Percentiles rank a stretch among this genome's conserved stretches.
phyloP scores from a whole-genome alignment of 2,113 vertebrate species.

The Solea solea region DNA sequence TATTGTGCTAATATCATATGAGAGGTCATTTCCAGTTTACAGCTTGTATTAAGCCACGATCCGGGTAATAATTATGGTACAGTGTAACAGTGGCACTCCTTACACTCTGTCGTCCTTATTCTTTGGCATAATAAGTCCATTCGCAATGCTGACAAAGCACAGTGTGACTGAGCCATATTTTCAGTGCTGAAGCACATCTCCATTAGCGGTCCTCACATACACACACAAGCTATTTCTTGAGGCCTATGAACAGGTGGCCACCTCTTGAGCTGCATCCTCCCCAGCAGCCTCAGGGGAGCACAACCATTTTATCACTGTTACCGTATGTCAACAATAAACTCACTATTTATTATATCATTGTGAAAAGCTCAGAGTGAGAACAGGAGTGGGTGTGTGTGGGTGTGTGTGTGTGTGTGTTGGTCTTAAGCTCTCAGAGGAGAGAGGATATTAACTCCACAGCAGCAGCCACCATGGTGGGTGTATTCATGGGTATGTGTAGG shows the following conservation, averaged over 20 bases:
- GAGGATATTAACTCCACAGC: conserved; percentile 71
- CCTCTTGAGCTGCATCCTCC: conserved; percentile 15
- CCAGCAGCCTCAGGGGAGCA: conserved; percentile 21
- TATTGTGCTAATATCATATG: too few relatives aligned
- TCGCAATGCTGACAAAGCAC: background rate
- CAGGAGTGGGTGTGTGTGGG: background rate
- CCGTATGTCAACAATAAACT: conserved; percentile 49
- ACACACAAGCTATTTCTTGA: conserved; percentile 5
- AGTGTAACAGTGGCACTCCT: too few relatives aligned
- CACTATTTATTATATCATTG: conserved; percentile 40
- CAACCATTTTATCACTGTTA: conserved; percentile 29
- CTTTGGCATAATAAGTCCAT: background rate
- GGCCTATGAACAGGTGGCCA: conserved; percentile 44
- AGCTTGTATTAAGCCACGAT: too few relatives aligned
- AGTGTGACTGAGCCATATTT: conserved; percentile 4
- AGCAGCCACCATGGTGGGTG: conserved; percentile 34
- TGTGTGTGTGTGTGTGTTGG: conserved; percentile 13
- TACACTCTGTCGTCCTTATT: background rate
- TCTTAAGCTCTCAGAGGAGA: conserved; percentile 51
- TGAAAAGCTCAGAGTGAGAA: conserved; percentile 22
- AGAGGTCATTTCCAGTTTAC: too few relatives aligned
- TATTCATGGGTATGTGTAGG: conserved; percentile 25
- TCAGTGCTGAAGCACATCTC: conserved; percentile 5
- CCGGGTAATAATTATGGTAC: too few relatives aligned
- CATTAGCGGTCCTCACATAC: conserved; percentile 23